A percentile compares a stretch with the other conserved stretches of the same genome.
phyloP scores from a whole-genome alignment of 2,797 vertebrate species.

The Eurystomus glaucurus region DNA sequence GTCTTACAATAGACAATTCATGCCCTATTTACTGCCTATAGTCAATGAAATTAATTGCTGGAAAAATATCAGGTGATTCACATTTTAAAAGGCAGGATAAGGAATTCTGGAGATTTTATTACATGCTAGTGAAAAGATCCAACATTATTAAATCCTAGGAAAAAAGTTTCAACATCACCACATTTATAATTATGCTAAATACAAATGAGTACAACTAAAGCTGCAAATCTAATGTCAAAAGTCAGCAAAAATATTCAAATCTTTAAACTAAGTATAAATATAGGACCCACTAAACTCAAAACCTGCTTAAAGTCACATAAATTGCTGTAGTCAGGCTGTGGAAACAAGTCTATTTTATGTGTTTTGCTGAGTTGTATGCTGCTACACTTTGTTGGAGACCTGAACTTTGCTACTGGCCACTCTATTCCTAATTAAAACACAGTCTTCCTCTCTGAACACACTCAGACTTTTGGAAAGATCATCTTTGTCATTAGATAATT shows the following conservation, averaged over 20 bases:
- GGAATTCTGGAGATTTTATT: not conserved
- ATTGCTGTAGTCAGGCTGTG: not conserved
- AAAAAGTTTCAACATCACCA: not conserved
- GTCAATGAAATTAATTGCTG: not conserved
- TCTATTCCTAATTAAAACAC: not conserved
- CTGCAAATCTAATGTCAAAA: not conserved
- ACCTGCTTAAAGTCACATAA: not conserved
- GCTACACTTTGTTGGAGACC: not conserved
- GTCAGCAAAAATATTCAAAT: not conserved
- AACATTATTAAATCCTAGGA: not conserved
- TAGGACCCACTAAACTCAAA: not conserved
- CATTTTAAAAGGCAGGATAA: not conserved
- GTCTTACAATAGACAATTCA: not conserved
- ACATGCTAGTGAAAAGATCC: not conserved
- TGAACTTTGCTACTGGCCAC: conserved; percentile 4
- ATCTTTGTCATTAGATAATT: not conserved
- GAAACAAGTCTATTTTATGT: not conserved
- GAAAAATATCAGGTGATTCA: not conserved
- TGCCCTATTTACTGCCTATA: not conserved
- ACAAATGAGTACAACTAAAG: not conserved
- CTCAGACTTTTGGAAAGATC: not conserved
- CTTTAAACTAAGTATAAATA: not conserved
- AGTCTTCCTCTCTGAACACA: not conserved
- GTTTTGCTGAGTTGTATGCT: not conserved
- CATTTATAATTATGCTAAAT: not conserved